Base-by-base conservation (phyloP, 2,113 vertebrate species). In the Camelus bactrianus region DNA sequence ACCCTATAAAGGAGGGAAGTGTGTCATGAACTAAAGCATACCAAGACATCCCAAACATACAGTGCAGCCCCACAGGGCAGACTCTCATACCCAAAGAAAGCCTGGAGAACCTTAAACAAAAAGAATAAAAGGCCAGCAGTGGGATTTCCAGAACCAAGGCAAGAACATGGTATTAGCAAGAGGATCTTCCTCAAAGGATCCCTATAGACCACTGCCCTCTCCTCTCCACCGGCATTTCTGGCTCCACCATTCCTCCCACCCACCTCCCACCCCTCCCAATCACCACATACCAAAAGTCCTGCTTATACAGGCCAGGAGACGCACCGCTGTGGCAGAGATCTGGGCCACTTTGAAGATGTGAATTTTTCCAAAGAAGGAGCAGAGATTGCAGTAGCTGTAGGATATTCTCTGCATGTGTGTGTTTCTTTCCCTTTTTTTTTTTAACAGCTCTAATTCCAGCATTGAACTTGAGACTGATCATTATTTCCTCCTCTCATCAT, bases 401-500 rank as follows among this genome's bases (percentile, higher is more conserved):
- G 91, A 90, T 38, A 79, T 91, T 76, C 65, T 92, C 28, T 15
- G 11, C 48, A 32, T 56, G 64, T 46, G 79, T 69, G 35, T 82
- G 91, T 94, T 82, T 56, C 64, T 83, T 60, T 48, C 85, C 91
- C 96, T 93, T 88, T 92, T 93, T 42, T 42, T 42, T 42, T 96
- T 94, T 96, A 95, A 96, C 96, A 96, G 93, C 95, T 98, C 97
- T 97, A 88, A 97, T 69, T 97, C 91, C 88, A 91, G 87, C 95
- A 96, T 72, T 98, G 98, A 98, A 98, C 97, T 98, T 96, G 98
- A 92, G 92, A 91, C 50, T 97, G 96, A 95, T 97, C 97, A 97
- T 98, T 97, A 97, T 98, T 98, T 98, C 96, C 98, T 98, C 96
- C 50, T 96, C 94, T 98, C 96, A 89, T 98, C 97, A 97, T 98